A percentile compares a stretch with the other conserved stretches of the same genome.
These are phyloP conservation scores for Diprion similis DNA, from an alignment of 1,140 invertebrate species.

Conservation along the genomic window DNA sequence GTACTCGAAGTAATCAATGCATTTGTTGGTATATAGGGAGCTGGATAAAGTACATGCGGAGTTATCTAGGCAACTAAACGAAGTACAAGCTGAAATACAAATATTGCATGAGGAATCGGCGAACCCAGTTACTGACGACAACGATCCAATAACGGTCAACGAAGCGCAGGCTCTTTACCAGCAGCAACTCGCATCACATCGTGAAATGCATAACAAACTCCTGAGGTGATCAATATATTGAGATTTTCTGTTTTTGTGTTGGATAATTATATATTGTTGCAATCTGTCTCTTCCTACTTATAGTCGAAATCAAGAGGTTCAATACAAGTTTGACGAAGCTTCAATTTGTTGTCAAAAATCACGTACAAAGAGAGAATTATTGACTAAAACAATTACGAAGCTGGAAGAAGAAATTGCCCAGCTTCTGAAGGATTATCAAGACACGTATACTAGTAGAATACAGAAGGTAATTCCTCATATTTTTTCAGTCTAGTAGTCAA, in stretches of 20 bases:
- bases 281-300: neutral
- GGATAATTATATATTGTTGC: neutral
- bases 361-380: neutral
- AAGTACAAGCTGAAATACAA: neutral
- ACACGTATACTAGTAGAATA: conserved; percentile 6
- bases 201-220: conserved; percentile 14
- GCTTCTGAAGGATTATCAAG: conserved; percentile 16
- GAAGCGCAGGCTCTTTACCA: conserved; percentile 18
- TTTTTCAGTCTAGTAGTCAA: conserved; percentile 8
- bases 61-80: neutral
- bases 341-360: conserved; percentile 12
- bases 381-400: neutral
- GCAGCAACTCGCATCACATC: conserved; percentile 9
- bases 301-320: conserved; percentile 16
- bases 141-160: neutral
- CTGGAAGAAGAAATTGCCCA: neutral
- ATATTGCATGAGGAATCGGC: neutral
- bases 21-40: neutral
- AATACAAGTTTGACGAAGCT: conserved; percentile 8
- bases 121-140: neutral
- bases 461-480: neutral
- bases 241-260: neutral
- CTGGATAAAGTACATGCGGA: neutral
- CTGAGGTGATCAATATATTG: neutral
- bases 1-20: too few species aligned